Evolutionary conservation across 2,888 invertebrate genomes (phyloP).

Genomic region (Trichopria drosophilae): DNA sequence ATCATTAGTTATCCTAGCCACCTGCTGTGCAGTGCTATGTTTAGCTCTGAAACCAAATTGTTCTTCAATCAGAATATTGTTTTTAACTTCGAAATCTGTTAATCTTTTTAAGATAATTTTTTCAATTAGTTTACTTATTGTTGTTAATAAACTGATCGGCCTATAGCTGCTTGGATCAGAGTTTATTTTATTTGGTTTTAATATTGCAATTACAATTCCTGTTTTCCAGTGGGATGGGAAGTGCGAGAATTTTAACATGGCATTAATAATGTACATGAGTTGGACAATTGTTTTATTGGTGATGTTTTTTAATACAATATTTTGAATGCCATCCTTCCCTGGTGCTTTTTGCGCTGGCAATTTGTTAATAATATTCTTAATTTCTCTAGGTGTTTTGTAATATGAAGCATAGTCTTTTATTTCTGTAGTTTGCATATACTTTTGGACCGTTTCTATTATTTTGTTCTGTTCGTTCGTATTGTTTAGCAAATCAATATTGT

Average conservation of each 20-base stretch:
- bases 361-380: conserved; percentile 11
- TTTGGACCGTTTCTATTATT: background rate
- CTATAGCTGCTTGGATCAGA: conserved; percentile 28
- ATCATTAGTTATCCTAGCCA: conserved; percentile 41
- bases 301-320: conserved; percentile 29
- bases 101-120: conserved; percentile 29
- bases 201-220: conserved; percentile 25
- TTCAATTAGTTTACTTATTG: conserved; percentile 27
- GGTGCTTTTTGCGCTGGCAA: conserved; percentile 21
- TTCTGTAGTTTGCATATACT: background rate
- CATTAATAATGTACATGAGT: conserved; percentile 27
- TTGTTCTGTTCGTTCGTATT: no score
- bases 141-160: conserved; percentile 31
- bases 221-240: conserved; percentile 29
- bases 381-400: conserved; percentile 13
- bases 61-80: conserved; percentile 27
- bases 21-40: conserved; percentile 44
- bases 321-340: conserved; percentile 29
- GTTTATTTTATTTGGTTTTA: conserved; percentile 26
- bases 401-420: conserved; percentile 14
- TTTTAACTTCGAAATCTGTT: conserved; percentile 26
- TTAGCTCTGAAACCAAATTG: conserved; percentile 46
- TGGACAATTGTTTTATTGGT: conserved; percentile 20
- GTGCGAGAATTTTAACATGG: conserved; percentile 21
- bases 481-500: no score